Conservation (phyloP, 2,113 vertebrate species). For the Podilymbus podiceps region DNA sequence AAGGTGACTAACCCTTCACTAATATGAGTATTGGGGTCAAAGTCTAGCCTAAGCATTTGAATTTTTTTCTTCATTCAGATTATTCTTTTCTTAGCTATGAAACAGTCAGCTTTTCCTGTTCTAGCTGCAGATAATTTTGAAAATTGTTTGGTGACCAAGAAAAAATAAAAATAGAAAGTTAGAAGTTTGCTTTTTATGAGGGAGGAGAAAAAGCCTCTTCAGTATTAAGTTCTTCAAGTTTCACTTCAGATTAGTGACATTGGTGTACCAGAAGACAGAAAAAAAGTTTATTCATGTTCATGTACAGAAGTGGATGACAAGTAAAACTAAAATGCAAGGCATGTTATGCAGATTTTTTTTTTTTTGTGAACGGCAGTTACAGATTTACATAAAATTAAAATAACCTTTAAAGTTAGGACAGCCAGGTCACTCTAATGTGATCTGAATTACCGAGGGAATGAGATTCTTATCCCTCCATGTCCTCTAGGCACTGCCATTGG, state of each 20-base stretch:
- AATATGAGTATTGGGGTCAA: slow-evolving; percentile 1
- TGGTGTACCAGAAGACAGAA: neutral
- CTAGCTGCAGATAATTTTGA: neutral
- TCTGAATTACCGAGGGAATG: slow-evolving; percentile 58
- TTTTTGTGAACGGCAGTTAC: neutral
- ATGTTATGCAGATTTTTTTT: slow-evolving; percentile 25
- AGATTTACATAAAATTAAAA: slow-evolving; percentile 60
- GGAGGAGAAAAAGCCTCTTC: neutral
- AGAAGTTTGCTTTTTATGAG: neutral
- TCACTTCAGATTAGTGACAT: neutral
- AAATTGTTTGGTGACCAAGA: neutral
- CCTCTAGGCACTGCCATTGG: neutral
- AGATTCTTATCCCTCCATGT: slow-evolving; percentile 1
- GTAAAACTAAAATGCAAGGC: slow-evolving; percentile 27
- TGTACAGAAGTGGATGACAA: slow-evolving; percentile 9
- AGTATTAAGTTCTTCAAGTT: neutral
- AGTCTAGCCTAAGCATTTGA: neutral
- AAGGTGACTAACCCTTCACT: slow-evolving; percentile 31
- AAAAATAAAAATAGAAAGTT: neutral
- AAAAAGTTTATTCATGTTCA: slow-evolving; percentile 10
- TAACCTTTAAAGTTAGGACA: slow-evolving; percentile 56
- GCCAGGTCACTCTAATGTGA: slow-evolving; percentile 40
- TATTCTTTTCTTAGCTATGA: neutral
- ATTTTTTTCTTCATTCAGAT: neutral
- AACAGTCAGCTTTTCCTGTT: neutral